Evolutionary conservation across 1,140 invertebrate genomes (phyloP), one percentile per base, ranked within the genome.

Genomic region (Pseudomyrmex cubaensis): DNA sequence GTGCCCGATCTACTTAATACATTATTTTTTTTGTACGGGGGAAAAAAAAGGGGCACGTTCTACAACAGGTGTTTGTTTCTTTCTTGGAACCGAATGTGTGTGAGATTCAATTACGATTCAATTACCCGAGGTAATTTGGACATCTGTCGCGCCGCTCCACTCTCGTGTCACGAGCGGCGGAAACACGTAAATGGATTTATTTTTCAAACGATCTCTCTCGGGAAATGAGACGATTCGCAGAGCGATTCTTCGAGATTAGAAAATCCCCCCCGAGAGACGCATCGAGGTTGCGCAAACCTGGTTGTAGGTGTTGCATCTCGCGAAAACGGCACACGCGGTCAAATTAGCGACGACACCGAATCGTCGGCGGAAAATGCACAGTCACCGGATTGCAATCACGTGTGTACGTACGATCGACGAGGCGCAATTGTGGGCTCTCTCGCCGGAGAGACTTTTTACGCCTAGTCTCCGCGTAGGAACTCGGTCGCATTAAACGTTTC

Each of bases 401-500:
- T 22, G 1, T 13, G 5, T 35, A 35, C 5, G 35, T 35, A 35
- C 5, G 35, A 35, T 35, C 70, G 12, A 17, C 70, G 35, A 13
- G 35, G 35, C 35, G 35, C 57, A 22, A 50, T 44, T 22, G 48
- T 10, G 46, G 56, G 9, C 50, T 52, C 66, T 59, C 57, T 82
- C 67, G 77, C 56, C 17, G 13, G 48, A 83, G 82, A 46, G 74
- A 35, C 7, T 52, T 66, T 91, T 88, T 91, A 87, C 87, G 85
- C 83, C 85, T 84, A 69, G 86, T 83, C 35, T 35, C 86, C 72
- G 84, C 87, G 62, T 76, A 13, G 85, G 86, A 91, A 90, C 86
- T 90, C 90, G 90, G 90, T 87, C 91, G 88, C 78, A 85, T 85
- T 90, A 84, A 88, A 90, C 82, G 83, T 87, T 84, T 76, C 64